Base-by-base conservation (phyloP, 2,888 invertebrate species). In the Ramazzottius varieornatus region DNA sequence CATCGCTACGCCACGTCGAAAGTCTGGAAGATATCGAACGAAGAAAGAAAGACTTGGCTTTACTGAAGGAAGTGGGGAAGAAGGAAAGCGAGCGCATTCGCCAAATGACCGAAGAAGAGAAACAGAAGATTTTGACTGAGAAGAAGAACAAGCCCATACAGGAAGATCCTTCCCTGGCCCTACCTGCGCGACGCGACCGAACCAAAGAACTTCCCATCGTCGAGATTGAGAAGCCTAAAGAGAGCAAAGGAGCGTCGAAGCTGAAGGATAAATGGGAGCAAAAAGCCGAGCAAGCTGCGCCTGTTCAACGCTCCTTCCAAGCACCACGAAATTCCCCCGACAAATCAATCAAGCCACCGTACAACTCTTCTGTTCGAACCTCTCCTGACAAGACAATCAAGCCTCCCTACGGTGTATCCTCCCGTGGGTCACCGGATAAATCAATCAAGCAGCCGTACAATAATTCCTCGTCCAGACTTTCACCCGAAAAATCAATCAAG, bases 11-110 rank as follows among this genome's bases (percentile, higher is more conserved):
- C 13, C 2, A 32, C 46, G 40, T 64, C 32, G 66, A 33, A 33
- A 66, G 33, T 33, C 64, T 33, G 65, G 29, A 33, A 33, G 65
- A 33, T 33, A 54, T 2, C 33, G 33, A 65, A 33, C 33, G 33
- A 65, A 65, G 65, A 54, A 66, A 66, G 65, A 65, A 32, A n/a
- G 66, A 66, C n/a, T 33, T 32, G 16, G 66, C 64, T n/a, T n/a
- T 24, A 8, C 8, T 33, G 24, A 64, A 65, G 16, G 24, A 13
- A 2, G 20, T 29, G n/a, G 66, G 65, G 33, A 16, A 33, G 32
- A 33, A 65, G 24, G 33, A 65, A 24, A 24, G 24, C 20, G 54
- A 54, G 29, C 8, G 29, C 4, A 54, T 54, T 24, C 54, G 29
- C 29, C 54, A 8, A 29, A 24, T 16, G 29, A 29, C 54, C n/a